phyloP scores from a whole-genome alignment of 2,797 vertebrate species.

The Pantherophis vulpinus region DNA sequence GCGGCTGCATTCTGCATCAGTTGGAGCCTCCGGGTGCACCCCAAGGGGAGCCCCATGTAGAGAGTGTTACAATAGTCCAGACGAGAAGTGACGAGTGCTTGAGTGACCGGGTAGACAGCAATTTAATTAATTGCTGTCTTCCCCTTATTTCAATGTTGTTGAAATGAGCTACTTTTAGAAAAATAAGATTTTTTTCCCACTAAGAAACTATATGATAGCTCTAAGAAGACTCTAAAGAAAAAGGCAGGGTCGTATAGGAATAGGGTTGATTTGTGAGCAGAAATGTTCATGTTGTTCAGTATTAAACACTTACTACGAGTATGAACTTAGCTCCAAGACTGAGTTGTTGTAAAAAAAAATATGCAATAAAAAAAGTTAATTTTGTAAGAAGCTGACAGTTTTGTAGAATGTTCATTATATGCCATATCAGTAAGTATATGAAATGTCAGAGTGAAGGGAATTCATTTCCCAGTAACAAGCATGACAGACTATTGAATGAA shows the following conservation, averaged over 20 bases:
- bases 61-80: too few relatives aligned
- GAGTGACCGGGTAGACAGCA: too few relatives aligned
- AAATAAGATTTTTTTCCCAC: not conserved
- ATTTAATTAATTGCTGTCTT: not conserved
- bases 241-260: not conserved
- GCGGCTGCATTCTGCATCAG: too few relatives aligned
- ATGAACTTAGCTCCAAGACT: not conserved
- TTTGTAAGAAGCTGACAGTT: slow-evolving; percentile 53
- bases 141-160: too few relatives aligned
- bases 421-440: slow-evolving; percentile 59
- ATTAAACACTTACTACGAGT: not conserved
- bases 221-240: not conserved
- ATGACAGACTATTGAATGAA: slow-evolving; percentile 58
- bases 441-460: slow-evolving; percentile 68
- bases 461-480: slow-evolving; percentile 69
- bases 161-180: not conserved
- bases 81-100: too few relatives aligned
- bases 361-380: slow-evolving; percentile 57
- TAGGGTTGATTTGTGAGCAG: not conserved
- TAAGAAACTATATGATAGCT: not conserved
- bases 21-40: too few relatives aligned
- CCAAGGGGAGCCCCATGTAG: too few relatives aligned
- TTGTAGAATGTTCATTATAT: slow-evolving; percentile 56
- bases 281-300: not conserved
- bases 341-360: slow-evolving; percentile 16